A percentile compares a stretch with the other conserved stretches of the same genome.
These are phyloP conservation scores for Gonioctena quinquepunctata DNA, from an alignment of 1,140 invertebrate genomes.

Conservation along the genomic window DNA sequence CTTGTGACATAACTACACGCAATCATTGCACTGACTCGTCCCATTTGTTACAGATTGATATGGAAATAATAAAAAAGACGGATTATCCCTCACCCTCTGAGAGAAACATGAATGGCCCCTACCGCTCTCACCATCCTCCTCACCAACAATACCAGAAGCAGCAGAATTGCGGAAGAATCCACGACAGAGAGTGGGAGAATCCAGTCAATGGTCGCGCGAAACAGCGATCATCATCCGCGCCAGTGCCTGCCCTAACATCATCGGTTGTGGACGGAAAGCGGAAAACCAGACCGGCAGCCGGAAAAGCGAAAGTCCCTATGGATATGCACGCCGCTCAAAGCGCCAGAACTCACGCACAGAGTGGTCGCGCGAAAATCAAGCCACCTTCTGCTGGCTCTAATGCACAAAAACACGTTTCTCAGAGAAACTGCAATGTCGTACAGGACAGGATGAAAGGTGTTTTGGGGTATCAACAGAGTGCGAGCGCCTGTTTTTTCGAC, in stretches of 20 bases:
- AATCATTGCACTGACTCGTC: not conserved
- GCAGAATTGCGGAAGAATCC: conserved; percentile 38
- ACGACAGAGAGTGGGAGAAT: conserved; percentile 50
- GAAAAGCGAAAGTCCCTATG: conserved; percentile 18
- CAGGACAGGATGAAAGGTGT: conserved; percentile 28
- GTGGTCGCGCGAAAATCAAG: conserved; percentile 8
- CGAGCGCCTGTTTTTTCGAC: conserved; percentile 24
- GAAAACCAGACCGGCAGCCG: conserved; percentile 24
- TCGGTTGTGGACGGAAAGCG: conserved; percentile 34
- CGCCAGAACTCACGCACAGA: conserved; percentile 2
- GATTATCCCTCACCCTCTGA: conserved; percentile 46
- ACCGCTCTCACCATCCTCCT: conserved; percentile 24
- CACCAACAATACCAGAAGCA: conserved; percentile 29
- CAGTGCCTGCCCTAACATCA: conserved; percentile 48
- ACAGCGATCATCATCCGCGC: conserved; percentile 15
- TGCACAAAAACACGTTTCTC: not conserved
- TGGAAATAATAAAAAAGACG: conserved; percentile 46
- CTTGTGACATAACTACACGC: not conserved
- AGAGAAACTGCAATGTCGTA: not conserved
- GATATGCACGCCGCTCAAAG: conserved; percentile 18
- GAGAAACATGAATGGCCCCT: conserved; percentile 47
- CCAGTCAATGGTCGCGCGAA: conserved; percentile 40
- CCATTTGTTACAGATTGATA: conserved; percentile 46
- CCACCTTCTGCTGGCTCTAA: not conserved
- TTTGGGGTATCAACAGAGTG: conserved; percentile 37